Conservation (phyloP, 2,888 invertebrate genomes). For the Xestia ashworthii region DNA sequence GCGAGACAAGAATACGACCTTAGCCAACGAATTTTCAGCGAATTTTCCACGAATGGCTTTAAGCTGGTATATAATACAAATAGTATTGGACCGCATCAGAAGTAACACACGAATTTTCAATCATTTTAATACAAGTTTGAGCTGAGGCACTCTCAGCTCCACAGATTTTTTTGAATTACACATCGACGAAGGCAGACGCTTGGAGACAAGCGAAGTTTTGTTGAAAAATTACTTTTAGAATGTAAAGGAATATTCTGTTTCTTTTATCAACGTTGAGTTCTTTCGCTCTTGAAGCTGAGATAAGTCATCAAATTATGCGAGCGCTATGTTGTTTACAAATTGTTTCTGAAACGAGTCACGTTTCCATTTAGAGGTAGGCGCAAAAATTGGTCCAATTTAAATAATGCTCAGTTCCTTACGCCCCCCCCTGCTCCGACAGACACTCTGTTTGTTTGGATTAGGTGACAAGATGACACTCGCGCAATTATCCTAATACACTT, state of each 20-base stretch:
- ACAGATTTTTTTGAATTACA: slow-evolving; percentile 47
- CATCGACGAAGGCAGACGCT: slow-evolving; percentile 44
- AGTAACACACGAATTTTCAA: slow-evolving; percentile 59
- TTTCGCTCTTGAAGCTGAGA: slow-evolving; percentile 75
- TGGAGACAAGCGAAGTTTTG: slow-evolving; percentile 55
- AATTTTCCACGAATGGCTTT: slow-evolving; percentile 69
- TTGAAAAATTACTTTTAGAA: slow-evolving; percentile 67
- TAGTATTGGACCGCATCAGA: slow-evolving; percentile 61
- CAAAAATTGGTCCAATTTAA: slow-evolving; percentile 79
- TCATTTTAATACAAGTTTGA: slow-evolving; percentile 60
- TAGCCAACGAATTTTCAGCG: slow-evolving; percentile 57
- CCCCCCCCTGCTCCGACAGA: slow-evolving; percentile 31
- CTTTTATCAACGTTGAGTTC: slow-evolving; percentile 75
- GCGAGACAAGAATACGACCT: slow-evolving; percentile 73
- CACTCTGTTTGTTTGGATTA: slow-evolving; percentile 65
- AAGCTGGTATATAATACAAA: slow-evolving; percentile 64
- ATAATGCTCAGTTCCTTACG: slow-evolving; percentile 72
- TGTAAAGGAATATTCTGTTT: slow-evolving; percentile 70
- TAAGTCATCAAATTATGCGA: slow-evolving; percentile 84
- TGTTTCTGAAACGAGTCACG: slow-evolving; percentile 81
- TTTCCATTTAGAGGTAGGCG: slow-evolving; percentile 74
- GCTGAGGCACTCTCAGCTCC: slow-evolving; percentile 23
- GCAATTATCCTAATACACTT: slow-evolving; percentile 58
- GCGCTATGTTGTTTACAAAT: slow-evolving; percentile 81
- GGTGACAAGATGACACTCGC: slow-evolving; percentile 58